Evolutionary conservation across 2,888 invertebrate species (phyloP).

Genomic region (Thelaira solivaga): DNA sequence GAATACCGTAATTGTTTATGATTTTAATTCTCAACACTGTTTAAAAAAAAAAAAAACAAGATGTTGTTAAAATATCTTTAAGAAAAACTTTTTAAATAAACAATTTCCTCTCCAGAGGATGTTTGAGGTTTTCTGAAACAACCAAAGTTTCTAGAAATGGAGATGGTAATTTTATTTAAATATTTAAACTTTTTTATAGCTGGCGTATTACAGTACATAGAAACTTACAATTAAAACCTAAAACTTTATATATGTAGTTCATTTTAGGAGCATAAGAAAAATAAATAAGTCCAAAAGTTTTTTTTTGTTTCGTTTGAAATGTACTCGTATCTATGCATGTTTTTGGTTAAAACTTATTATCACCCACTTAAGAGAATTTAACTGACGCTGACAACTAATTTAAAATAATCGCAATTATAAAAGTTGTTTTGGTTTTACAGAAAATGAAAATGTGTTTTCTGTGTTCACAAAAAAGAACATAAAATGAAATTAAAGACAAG

Average conservation of each 20-base stretch:
- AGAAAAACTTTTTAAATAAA: constrained; percentile 10
- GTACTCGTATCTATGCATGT: constrained; percentile 11
- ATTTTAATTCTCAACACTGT: constrained; percentile 28
- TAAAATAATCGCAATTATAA: constrained; percentile 50
- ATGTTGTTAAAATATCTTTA: constrained; percentile 2
- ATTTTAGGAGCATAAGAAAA: constrained; percentile 22
- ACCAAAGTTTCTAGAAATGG: constrained; percentile 4
- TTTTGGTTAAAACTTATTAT: constrained; percentile 56
- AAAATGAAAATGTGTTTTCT: constrained; percentile 5
- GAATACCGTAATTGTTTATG: not conserved
- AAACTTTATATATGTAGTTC: constrained; percentile 22
- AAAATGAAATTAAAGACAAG: not conserved
- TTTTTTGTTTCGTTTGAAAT: not conserved
- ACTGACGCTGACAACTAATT: constrained; percentile 56
- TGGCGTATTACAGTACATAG: not conserved
- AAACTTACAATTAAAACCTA: constrained; percentile 3
- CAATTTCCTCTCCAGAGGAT: constrained; percentile 42
- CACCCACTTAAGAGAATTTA: constrained; percentile 55
- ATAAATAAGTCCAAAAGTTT: constrained; percentile 19
- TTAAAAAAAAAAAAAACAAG: constrained; percentile 14
- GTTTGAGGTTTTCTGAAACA: constrained; percentile 43
- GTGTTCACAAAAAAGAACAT: not conserved
- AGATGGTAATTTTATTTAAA: constrained; percentile 46
- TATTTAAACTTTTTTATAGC: constrained; percentile 40
- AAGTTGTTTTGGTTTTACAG: constrained; percentile 42